Percentiles rank a stretch among this genome's conserved stretches.
Conservation (phyloP, 2,113 vertebrate genomes). For the Motacilla alba region DNA sequence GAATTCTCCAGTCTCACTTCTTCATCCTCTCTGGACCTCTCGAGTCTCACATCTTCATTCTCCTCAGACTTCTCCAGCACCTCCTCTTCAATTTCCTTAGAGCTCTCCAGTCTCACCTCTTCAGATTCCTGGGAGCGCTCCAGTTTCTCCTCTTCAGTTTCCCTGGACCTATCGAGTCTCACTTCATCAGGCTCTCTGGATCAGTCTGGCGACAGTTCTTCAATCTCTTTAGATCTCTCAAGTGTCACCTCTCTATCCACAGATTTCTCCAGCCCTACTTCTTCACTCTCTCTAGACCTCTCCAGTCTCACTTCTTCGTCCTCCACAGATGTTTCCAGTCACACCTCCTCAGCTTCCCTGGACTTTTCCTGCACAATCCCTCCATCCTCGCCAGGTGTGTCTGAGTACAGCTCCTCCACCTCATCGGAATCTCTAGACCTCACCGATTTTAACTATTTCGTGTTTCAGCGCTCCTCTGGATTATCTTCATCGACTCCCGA, state of each 20-base stretch:
- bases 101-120: conserved; percentile 54
- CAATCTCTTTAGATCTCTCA: conserved; percentile 51
- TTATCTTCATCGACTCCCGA: background rate
- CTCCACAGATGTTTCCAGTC: background rate
- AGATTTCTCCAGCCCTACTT: conserved; percentile 41
- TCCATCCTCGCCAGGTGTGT: background rate
- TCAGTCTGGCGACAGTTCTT: conserved; percentile 9
- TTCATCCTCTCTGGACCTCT: conserved; percentile 60
- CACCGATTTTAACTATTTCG: conserved; percentile 4
- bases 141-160: conserved; percentile 49
- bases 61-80: conserved; percentile 42
- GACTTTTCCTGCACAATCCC: conserved; percentile 4
- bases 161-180: conserved; percentile 56
- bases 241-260: conserved; percentile 19
- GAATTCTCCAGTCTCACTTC: conserved; percentile 49
- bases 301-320: conserved; percentile 4
- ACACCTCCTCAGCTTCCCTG: background rate
- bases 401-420: conserved; percentile 16
- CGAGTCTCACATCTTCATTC: conserved; percentile 37
- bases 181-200: conserved; percentile 41
- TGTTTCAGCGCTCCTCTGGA: conserved; percentile 15
- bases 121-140: conserved; percentile 62
- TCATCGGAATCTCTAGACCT: conserved; percentile 50
- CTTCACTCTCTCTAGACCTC: conserved; percentile 50
- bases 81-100: conserved; percentile 49